Percentiles rank a stretch among this genome's conserved stretches.
Evolutionary conservation across 2,113 vertebrate species (phyloP).

Genomic region (Python bivittatus): DNA sequence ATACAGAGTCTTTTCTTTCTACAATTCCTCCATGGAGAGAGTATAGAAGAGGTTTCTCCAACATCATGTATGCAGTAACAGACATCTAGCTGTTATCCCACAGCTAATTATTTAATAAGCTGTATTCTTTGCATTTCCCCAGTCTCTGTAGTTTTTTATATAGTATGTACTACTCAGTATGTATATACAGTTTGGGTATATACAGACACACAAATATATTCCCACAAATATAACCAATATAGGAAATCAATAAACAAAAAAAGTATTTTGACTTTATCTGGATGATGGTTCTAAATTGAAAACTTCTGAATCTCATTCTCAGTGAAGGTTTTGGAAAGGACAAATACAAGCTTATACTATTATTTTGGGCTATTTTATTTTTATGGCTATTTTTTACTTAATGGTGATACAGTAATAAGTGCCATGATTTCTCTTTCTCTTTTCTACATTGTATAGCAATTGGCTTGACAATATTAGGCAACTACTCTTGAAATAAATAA

Average conservation of each 20-base stretch:
- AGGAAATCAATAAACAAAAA: not conserved
- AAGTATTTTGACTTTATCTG: not conserved
- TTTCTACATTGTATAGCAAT: not conserved
- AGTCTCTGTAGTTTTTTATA: not conserved
- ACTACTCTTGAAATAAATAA: not conserved
- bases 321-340: not conserved
- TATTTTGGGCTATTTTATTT: not conserved
- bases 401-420: not conserved
- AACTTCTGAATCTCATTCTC: not conserved
- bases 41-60: not conserved
- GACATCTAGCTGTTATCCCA: not conserved
- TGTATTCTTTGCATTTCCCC: not conserved
- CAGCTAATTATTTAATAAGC: not conserved
- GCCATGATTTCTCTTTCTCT: not conserved
- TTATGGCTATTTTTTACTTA: not conserved
- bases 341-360: not conserved
- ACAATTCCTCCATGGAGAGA: not conserved
- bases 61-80: not conserved
- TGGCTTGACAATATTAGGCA: not conserved
- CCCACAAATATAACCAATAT: not conserved
- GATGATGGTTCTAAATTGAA: not conserved
- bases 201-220: not conserved
- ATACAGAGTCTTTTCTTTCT: not conserved
- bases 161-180: not conserved
- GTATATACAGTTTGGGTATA: not conserved